phyloP scores from a whole-genome alignment of 2,797 vertebrate genomes.

The Cyprinodon diabolis region DNA sequence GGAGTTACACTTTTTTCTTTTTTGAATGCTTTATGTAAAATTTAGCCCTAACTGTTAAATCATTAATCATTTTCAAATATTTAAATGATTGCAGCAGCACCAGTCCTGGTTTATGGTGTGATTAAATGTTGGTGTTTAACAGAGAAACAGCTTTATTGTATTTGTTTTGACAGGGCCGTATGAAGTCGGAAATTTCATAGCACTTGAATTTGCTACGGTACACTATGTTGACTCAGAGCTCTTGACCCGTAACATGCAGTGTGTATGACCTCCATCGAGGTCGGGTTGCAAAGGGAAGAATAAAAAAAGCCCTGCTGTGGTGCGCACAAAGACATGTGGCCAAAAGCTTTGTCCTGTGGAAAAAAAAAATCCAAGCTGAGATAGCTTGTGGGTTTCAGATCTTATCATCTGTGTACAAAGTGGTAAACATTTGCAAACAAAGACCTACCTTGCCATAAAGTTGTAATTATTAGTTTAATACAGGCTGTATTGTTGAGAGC shows the following conservation, averaged over 20 bases:
- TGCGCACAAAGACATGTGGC: background rate
- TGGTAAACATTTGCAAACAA: background rate
- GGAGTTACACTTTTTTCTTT: conserved; percentile 6
- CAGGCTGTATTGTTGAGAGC: background rate
- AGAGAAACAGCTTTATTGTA: background rate
- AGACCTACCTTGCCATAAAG: background rate
- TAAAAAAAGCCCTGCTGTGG: background rate
- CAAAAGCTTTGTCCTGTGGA: conserved; percentile 3
- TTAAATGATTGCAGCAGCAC: background rate
- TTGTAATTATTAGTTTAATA: background rate
- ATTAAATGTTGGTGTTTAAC: background rate
- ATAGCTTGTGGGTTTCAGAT: background rate
- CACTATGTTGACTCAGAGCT: background rate
- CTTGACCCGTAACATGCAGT: background rate
- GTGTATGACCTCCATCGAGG: background rate
- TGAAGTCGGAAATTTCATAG: conserved; percentile 5
- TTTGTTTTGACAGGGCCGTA: no score
- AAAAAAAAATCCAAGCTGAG: background rate
- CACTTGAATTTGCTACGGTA: background rate
- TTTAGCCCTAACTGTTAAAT: no score
- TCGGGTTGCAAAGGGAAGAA: conserved; percentile 4
- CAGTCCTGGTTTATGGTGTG: background rate
- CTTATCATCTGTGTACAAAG: background rate
- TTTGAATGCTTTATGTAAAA: background rate
- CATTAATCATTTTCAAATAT: background rate